Conservation (phyloP, 2,888 invertebrate species). For the Andrena chrysosceles region DNA sequence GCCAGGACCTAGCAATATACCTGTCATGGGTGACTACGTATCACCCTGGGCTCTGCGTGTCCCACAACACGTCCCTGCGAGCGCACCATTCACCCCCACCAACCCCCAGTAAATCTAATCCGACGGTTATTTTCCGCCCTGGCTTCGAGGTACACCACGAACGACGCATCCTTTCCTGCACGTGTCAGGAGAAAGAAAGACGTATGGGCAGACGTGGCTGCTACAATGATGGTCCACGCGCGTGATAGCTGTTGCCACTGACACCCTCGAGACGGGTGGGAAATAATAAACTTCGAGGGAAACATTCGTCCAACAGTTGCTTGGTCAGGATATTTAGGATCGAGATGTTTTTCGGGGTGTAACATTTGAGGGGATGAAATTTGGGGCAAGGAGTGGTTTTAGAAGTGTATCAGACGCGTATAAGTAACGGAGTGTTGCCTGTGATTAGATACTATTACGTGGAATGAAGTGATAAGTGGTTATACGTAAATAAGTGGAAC, state of each 20-base stretch:
- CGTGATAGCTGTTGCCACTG: not conserved
- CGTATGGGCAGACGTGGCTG: slow-evolving; percentile 7
- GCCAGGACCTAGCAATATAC: slow-evolving; percentile 1
- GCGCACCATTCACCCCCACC: not conserved
- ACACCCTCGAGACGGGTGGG: not conserved
- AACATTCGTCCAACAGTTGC: not conserved
- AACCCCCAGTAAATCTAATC: slow-evolving; percentile 40
- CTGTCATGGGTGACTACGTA: not conserved
- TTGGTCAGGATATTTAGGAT: not conserved
- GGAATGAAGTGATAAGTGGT: too few species aligned
- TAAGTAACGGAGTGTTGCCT: too few species aligned
- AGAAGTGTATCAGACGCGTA: too few species aligned
- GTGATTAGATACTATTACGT: too few species aligned
- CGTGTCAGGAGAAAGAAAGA: slow-evolving; percentile 11
- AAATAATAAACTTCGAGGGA: not conserved
- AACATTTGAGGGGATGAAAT: too few species aligned
- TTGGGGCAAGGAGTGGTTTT: too few species aligned
- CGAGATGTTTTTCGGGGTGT: not conserved
- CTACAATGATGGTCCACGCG: not conserved
- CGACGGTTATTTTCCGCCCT: slow-evolving; percentile 28
- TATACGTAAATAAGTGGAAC: too few species aligned
- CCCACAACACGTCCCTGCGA: slow-evolving; percentile 26
- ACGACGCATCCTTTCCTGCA: slow-evolving; percentile 7
- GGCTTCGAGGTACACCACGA: slow-evolving; percentile 18
- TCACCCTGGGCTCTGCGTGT: not conserved